Evolutionary conservation across 1,140 invertebrate species (phyloP), one percentile per base, ranked within the genome.

Genomic region (Carcinoscorpius rotundicauda): DNA sequence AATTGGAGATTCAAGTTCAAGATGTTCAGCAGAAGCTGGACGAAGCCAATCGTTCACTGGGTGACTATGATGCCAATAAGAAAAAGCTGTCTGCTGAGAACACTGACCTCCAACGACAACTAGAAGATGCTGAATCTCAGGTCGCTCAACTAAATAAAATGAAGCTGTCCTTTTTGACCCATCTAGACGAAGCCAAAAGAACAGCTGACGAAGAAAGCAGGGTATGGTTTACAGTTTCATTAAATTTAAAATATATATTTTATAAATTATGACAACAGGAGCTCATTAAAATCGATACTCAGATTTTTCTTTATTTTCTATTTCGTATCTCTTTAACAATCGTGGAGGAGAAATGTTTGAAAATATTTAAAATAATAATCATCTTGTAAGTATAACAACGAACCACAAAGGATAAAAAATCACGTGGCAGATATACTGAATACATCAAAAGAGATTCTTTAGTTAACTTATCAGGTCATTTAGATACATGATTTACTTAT

Each of bases 101-200:
- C 84, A 87, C 87, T 70, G 95, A 98, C 79, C 84, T 98, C 63
- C 82, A 90, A 74, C 85, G 93, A 69, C 93, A 96, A 79, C 76
- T 99, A 71, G 95, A 98, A 79, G 96, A 98, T 79, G 93, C 95
- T 73, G 95, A 98, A 81, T 93, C 91, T 67, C 93, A 97, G 78
- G 87, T 98, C 66, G 93, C 88, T 69, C 90, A 95, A 80, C 83
- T 99, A 63, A 92, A 88, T 76, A 98, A 98, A 84, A 88, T 97
- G 79, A 98, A 97, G 85, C 87, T 93, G 76, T 91, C 90, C 29
- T 84, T 98, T 71, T 91, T 87, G 74, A 91, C 87, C 65, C 94
- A 98, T 79, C 81, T 98, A 66, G 96, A 99, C 79, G 96, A 98
- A 78, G 94, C 93, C 76, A 97, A 96, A 84, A 87, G 93, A 75